Base-by-base conservation (phyloP, 2,797 vertebrate species). In the Enteromius treurensis region DNA sequence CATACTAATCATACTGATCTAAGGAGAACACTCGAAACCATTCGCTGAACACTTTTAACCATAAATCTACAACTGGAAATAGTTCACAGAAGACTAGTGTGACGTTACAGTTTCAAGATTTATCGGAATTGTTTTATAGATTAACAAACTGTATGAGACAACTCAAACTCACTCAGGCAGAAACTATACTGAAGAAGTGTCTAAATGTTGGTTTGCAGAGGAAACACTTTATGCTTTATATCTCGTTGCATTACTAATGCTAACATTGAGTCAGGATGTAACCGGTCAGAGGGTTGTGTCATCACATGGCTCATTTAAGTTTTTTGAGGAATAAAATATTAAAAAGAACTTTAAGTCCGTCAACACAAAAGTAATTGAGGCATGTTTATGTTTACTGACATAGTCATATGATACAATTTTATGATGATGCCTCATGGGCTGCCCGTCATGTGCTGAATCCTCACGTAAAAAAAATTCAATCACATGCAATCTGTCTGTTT, bases 401-500 rank as follows among this genome's bases (percentile, higher is more conserved):
- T 60, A 5, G 9, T 58, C 32, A 49, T 23, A 21, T 69, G 32
- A 79, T 45, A 71, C 6, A 45, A 9, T 76, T 19, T 32, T 58
- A 40, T 42, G 51, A 76, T 58, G 73, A 11, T 34, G 76, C 47
- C 32, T 60, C n/a, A 47, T 77, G 17, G 14, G 23, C n/a, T 14
- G 26, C 8, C 47, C 6, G 7, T 13, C 58, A 79, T 79, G 26
- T 49, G 49, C n/a, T 73, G 23, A 4, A 47, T 67, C 74, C 32
- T 79, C 32, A 77, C 5, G 3, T 19, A 21, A 34, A 45, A 45
- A 45, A 45, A 45, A 42, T n/a, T 80, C 15, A 29, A 78, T 73
- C 15, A 71, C 8, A 71, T 65, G 60, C 32, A 62, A 81, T 82
- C 47, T 37, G 47, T 60, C 58, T 42, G 42, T 77, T 45, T 32